Evolutionary conservation across 1,140 invertebrate genomes (phyloP).

Genomic region (Drosophila seguyi): DNA sequence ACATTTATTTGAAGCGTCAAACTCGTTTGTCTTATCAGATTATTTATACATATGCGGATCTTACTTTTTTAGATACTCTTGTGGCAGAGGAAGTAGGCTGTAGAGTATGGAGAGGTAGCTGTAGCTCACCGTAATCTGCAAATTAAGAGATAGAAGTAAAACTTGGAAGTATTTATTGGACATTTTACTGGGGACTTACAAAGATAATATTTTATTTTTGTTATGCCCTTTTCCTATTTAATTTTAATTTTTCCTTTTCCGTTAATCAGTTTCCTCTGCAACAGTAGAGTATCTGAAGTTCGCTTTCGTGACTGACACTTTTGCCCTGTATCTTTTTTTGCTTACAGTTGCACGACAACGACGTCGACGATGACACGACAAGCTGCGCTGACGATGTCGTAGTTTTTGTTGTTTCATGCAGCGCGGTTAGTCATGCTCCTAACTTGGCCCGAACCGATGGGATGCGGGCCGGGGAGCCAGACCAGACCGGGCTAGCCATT

Average conservation of each 20-base stretch:
- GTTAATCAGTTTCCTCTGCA: not conserved
- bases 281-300: constrained; percentile 43
- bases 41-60: constrained; percentile 68
- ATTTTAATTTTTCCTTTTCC: not conserved
- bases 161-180: not conserved
- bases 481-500: constrained; percentile 49
- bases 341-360: constrained; percentile 67
- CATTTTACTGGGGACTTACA: not conserved
- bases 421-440: constrained; percentile 80
- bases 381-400: constrained; percentile 65
- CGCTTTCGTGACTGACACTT: not conserved
- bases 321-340: constrained; percentile 15
- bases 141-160: not conserved
- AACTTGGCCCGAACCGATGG: constrained; percentile 65
- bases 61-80: constrained; percentile 38
- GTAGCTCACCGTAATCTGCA: not conserved
- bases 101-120: not conserved
- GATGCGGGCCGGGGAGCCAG: constrained; percentile 11
- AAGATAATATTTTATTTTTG: no score
- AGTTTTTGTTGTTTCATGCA: constrained; percentile 40
- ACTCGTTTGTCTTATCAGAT: constrained; percentile 83
- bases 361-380: constrained; percentile 70
- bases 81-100: not conserved
- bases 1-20: constrained; percentile 84
- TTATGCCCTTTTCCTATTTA: not conserved